Evolutionary conservation across 2,888 invertebrate genomes (phyloP).

Genomic region (Mythimna ferrago): DNA sequence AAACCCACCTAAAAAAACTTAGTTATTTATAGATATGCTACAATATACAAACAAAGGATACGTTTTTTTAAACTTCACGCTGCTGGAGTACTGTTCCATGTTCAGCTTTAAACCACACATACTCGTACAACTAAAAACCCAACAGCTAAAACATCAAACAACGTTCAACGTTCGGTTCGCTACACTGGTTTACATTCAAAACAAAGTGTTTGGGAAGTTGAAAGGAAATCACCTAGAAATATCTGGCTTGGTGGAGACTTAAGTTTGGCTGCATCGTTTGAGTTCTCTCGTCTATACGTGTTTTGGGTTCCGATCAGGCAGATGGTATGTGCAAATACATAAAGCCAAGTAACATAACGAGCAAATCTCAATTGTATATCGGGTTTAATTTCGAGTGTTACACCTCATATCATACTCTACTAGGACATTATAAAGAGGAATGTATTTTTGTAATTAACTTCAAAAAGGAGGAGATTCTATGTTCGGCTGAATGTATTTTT

Average conservation of each 20-base stretch:
- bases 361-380: too few relatives aligned
- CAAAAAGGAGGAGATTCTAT: too few relatives aligned
- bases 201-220: slow-evolving; percentile 22
- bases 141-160: slow-evolving; percentile 23
- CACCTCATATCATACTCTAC: too few relatives aligned
- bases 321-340: neutral
- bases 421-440: too few relatives aligned
- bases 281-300: neutral
- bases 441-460: too few relatives aligned
- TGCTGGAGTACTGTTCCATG: neutral
- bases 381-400: too few relatives aligned
- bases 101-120: neutral
- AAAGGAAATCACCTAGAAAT: slow-evolving; percentile 22
- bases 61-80: neutral
- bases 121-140: neutral
- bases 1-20: too few relatives aligned
- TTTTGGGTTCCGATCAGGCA: neutral
- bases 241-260: slow-evolving; percentile 18
- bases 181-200: slow-evolving; percentile 31
- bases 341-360: too few relatives aligned
- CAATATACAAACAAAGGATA: neutral
- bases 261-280: neutral
- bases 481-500: too few relatives aligned
- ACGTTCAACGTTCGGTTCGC: neutral
- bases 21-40: too few relatives aligned